phyloP scores from a whole-genome alignment of 2,888 invertebrate species.

The Aleiodes testaceus region DNA sequence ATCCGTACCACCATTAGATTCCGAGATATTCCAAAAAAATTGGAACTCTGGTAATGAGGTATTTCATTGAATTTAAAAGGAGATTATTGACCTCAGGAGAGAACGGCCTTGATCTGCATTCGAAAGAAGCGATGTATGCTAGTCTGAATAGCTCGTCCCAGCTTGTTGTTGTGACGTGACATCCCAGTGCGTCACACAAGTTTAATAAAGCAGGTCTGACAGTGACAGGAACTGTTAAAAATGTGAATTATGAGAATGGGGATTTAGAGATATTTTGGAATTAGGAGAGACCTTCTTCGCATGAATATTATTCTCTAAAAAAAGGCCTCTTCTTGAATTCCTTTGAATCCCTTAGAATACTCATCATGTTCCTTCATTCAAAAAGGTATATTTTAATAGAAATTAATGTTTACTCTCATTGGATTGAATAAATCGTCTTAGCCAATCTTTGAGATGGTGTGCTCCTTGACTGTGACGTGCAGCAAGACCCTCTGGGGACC shows the following conservation, averaged over 20 bases:
- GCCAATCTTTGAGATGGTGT: slow-evolving; percentile 66
- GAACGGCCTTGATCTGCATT: slow-evolving; percentile 60
- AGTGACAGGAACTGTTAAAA: slow-evolving; percentile 76
- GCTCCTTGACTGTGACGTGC: slow-evolving; percentile 74
- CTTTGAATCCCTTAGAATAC: background rate
- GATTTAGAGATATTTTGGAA: too few species aligned
- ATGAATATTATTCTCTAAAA: too few species aligned
- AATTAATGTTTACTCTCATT: slow-evolving; percentile 54
- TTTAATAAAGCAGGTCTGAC: slow-evolving; percentile 83
- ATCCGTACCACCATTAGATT: too few species aligned
- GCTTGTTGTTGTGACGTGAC: slow-evolving; percentile 84
- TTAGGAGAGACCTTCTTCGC: too few species aligned
- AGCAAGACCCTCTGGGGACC: slow-evolving; percentile 84
- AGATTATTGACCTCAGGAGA: slow-evolving; percentile 55
- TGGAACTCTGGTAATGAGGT: too few species aligned
- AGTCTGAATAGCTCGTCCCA: slow-evolving; percentile 83
- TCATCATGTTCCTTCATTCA: background rate
- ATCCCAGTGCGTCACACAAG: slow-evolving; percentile 84
- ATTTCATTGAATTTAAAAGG: background rate
- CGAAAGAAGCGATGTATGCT: slow-evolving; percentile 74
- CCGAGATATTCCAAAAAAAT: too few species aligned
- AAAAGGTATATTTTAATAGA: slow-evolving; percentile 27
- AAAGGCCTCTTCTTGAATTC: too few species aligned
- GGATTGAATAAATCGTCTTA: slow-evolving; percentile 64
- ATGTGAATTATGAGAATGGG: background rate